Evolutionary conservation across 2,888 invertebrate species (phyloP), one percentile per base, ranked within the genome.

Genomic region (Sicus ferrugineus): DNA sequence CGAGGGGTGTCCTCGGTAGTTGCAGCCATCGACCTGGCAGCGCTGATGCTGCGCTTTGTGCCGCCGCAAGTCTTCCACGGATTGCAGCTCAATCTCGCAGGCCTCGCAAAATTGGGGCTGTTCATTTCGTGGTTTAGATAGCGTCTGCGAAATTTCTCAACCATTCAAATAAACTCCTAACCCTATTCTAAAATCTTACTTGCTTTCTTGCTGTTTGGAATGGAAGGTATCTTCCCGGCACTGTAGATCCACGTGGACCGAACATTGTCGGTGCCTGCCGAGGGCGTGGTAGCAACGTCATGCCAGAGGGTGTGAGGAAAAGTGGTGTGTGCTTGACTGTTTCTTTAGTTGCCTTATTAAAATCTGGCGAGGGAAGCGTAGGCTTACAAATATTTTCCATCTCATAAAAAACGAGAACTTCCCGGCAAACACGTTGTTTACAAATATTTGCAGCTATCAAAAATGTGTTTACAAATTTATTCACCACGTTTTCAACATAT

Each of bases 21-120:
- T 73, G 80, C 96, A 97, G 16, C 92, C 93, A 77, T 93, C 93
- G 65, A 92, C 89, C 64, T 91, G 91, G 81, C 96, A 97, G 83
- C 88, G 88, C 84, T 89, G 88, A 85, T 97, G 96, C 77, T 91
- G 89, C n/a, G 86, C 85, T 73, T 89, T 86, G 83, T 97, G 96
- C 61, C 87, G 87, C 61, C 89, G 85, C 69, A 92, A 88, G 70
- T 89, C 86, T 28, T 88, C 87, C 66, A 86, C 78, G 0, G 88
- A 87, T 66, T 86, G 84, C 82, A 94, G 93, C 14, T 91, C 89
- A 80, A 91, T 88, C 77, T 95, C 94, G 84, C 96, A 97, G n/a
- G 91, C 88, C 80, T 93, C 93, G 85, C 94, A 94, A 84, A 88
- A 90, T 79, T 87, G 86, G 54, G 87, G 74, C 2, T 73, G 72